phyloP scores from a whole-genome alignment of 2,113 vertebrate species.

The Etheostoma cragini region DNA sequence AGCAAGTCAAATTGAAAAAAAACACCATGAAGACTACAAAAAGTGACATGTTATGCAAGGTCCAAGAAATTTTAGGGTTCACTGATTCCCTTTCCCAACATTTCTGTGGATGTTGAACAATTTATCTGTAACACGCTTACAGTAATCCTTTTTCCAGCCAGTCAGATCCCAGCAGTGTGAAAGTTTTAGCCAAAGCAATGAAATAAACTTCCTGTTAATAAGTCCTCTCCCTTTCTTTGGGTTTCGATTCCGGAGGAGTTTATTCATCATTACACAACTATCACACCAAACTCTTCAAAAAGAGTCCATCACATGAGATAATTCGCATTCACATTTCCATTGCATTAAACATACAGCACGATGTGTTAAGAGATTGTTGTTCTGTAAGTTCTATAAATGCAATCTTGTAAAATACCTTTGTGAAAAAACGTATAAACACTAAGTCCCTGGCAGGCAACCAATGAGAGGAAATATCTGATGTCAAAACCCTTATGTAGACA shows the following conservation, averaged over 20 bases:
- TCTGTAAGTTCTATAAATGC: neutral
- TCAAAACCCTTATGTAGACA: neutral
- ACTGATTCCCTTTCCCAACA: conserved; percentile 35
- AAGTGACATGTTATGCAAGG: conserved; percentile 35
- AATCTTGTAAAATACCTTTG: neutral
- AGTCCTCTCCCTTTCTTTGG: neutral
- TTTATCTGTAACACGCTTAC: conserved; percentile 20
- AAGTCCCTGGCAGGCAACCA: neutral
- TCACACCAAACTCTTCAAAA: neutral
- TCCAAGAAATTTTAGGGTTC: conserved; percentile 16
- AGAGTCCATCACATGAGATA: no score
- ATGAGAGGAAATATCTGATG: neutral
- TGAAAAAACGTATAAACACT: neutral
- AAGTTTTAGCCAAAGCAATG: neutral
- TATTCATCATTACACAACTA: neutral
- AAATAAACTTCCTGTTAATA: neutral
- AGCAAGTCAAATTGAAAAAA: neutral
- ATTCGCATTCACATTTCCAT: no score
- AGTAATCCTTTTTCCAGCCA: neutral
- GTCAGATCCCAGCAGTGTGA: neutral
- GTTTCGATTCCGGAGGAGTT: neutral
- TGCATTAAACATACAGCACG: no score
- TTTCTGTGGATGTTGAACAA: conserved; percentile 38
- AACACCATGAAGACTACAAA: neutral
- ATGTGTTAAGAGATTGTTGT: neutral